Percentiles rank a stretch among this genome's conserved stretches.
Conservation (phyloP, 2,888 invertebrate genomes). For the Argyresthia albistria region DNA sequence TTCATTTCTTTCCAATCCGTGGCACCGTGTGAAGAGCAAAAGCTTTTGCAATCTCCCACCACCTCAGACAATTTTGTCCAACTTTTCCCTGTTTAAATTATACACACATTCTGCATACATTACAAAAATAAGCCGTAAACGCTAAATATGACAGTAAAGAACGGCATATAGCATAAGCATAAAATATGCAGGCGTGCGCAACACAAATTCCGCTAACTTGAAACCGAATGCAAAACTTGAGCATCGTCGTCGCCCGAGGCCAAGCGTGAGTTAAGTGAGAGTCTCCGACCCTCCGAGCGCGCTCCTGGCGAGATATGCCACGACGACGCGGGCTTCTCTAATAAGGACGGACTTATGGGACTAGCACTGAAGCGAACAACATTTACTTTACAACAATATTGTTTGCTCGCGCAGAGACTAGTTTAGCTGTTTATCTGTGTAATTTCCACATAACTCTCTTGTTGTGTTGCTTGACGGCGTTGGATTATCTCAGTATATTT, state of each 20-base stretch:
- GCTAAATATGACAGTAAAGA: neutral
- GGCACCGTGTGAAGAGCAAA: too few relatives aligned
- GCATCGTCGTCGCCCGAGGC: conserved; percentile 13
- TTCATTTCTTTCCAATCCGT: too few relatives aligned
- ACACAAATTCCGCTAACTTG: conserved; percentile 55
- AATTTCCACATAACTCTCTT: neutral
- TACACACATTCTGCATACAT: neutral
- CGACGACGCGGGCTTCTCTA: conserved; percentile 2
- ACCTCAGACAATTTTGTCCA: too few relatives aligned
- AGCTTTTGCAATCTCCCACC: too few relatives aligned
- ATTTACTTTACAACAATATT: conserved; percentile 32
- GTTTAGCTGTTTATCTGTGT: neutral
- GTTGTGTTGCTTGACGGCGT: neutral
- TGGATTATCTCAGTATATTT: neutral
- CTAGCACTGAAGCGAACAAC: neutral
- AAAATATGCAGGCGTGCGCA: conserved; percentile 46
- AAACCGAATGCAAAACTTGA: conserved; percentile 51
- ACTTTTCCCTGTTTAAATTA: too few relatives aligned
- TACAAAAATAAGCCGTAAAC: neutral
- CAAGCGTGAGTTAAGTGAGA: conserved; percentile 29
- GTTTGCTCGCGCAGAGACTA: conserved; percentile 15
- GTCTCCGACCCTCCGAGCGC: conserved; percentile 7
- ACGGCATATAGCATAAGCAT: neutral
- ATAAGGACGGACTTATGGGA: conserved; percentile 5
- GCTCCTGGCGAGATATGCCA: neutral